Base-by-base conservation (phyloP, 2,797 vertebrate species). In the Yasuhikotakia modesta region DNA sequence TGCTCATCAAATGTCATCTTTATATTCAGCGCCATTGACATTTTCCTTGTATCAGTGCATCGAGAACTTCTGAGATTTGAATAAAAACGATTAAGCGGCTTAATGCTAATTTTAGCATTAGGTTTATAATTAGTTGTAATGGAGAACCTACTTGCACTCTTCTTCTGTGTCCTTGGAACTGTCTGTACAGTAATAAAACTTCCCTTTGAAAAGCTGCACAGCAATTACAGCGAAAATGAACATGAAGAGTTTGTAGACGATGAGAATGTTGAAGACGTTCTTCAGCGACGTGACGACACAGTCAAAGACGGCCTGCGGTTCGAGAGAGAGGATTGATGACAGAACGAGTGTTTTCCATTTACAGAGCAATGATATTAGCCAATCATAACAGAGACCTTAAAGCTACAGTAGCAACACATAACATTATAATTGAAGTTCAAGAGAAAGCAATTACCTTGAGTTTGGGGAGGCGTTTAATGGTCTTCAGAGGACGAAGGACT, bases 221-320 rank as follows among this genome's bases (percentile, higher is more conserved):
- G 97, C 97, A 3, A 99, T 99, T 90, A 99, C 98, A 0, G 97
- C 98, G 16, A 99, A 99, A 90, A 99, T 99, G 93, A 99, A 99
- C 97, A 99, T 99, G 83, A 99, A 99, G 81, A 99, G 97, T 87
- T 99, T 99, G 89, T 99, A 99, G 85, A 99, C 98, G 1, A 99
- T 99, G 80, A 99, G 93, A 82, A 99, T 99, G 91, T 99, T 99
- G 92, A 99, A 98, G 90, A 99, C 97, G 0, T 99, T 99, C 90
- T 99, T 99, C 82, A 99, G 92, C 35, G 97, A 99, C 0, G 96
- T 99, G 87, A 99, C 97, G 4, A 99, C 97, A 0, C 97, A 99
- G 92, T 99, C 97, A 7, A 99, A 99, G 82, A 99, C 97, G 0
- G 97, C 97, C 97, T 99, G 90, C 2, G 85, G 21, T 52, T 64